These are phyloP conservation scores for Gymnothorax reevesii DNA, from an alignment of 2,797 vertebrate genomes.

Conservation along the genomic window DNA sequence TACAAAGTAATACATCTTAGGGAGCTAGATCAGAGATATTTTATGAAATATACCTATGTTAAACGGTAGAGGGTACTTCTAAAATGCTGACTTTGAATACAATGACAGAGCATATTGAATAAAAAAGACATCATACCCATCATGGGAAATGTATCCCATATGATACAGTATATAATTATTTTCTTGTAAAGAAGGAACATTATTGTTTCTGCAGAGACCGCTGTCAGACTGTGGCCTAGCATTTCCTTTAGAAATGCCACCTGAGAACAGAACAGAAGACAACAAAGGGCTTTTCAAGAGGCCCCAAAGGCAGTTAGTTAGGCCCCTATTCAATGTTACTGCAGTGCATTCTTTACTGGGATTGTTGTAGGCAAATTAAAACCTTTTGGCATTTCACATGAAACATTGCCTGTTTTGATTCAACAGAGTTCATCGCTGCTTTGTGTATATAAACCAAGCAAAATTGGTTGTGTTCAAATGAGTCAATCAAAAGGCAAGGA, in stretches of 20 bases:
- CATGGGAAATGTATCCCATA: not conserved
- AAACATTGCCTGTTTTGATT: not conserved
- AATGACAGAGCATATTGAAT: not conserved
- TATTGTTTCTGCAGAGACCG: not conserved
- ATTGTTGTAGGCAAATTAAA: not conserved
- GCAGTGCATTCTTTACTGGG: not conserved
- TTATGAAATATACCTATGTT: not conserved
- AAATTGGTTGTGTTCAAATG: not conserved
- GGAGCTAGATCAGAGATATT: not conserved
- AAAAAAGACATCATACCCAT: not conserved
- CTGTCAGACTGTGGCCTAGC: not conserved
- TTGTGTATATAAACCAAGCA: not conserved
- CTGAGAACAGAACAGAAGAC: not conserved
- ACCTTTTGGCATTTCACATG: not conserved
- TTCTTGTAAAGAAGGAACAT: not conserved
- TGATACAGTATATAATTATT: not conserved
- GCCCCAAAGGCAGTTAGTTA: not conserved
- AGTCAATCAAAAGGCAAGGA: not conserved
- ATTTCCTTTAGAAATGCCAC: not conserved
- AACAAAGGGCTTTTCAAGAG: not conserved
- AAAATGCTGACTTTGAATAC: not conserved
- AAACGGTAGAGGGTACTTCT: not conserved
- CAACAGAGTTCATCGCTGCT: not conserved
- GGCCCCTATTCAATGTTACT: slow-evolving; percentile 10
- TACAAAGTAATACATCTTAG: not conserved